Base-by-base conservation (phyloP, 2,888 invertebrate species). In the Drosophila algonquin region DNA sequence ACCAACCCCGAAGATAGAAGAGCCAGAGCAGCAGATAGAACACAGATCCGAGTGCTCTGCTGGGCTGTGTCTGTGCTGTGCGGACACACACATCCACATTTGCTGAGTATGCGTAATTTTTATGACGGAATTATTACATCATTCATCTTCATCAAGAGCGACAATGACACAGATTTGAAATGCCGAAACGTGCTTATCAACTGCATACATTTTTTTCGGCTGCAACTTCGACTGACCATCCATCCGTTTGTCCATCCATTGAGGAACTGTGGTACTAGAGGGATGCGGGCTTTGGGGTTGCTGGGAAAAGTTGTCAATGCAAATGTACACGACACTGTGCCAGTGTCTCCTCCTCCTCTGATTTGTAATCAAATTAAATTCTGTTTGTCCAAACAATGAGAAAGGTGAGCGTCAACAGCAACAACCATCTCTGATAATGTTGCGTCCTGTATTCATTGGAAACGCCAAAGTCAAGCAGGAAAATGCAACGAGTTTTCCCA, bases 121-220 rank as follows among this genome's bases (percentile, higher is more conserved):
- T 86, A 86, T 86, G 85, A 86, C 73, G 80, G 85, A 85, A 87
- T 87, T 87, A 87, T 86, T 87, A 87, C 85, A 87, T 87, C 87
- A 87, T 86, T 87, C 85, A 87, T 87, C 85, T 85, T 85, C 87
- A 82, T 85, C 85, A 87, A 70, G 40, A 14, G 53, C 73, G 64
- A 57, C 64, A 54, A 71, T 65, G 65, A 71, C 65, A 68, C 69
- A 60, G 53, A 60, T 55, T 77, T 58, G 40, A 32, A 30, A 35
- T 60, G 47, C 35, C 30, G 52, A 71, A 80, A 77, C 81, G 75
- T 77, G 83, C 83, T 86, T 78, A 80, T 81, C 83, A 62, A 75
- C 64, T 73, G 68, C 70, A 81, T 80, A 59, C 69, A 67, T 63
- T 57, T 78, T 51, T 73, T 69, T 32, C 52, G 52, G 32, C 16